Evolutionary conservation across 1,140 invertebrate genomes (phyloP).

Genomic region (Neodiprion fabricii): DNA sequence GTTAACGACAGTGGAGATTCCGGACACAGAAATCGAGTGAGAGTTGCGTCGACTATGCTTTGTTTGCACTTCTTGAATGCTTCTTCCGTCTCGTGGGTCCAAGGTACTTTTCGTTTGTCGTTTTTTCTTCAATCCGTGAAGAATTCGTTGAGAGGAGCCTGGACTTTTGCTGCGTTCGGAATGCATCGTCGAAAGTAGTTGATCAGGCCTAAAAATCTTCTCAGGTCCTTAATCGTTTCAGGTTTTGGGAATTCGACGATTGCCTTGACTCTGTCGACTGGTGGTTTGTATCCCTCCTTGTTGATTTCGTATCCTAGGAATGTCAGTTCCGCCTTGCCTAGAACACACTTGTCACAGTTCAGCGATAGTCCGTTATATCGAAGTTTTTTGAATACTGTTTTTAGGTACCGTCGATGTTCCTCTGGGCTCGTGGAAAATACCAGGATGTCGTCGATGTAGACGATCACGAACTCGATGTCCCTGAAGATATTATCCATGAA

Average conservation of each 20-base stretch:
- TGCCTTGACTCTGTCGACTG: not conserved
- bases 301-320: constrained; percentile 37
- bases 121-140: constrained; percentile 32
- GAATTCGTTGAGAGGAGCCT: constrained; percentile 16
- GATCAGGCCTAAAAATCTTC: constrained; percentile 26
- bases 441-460: constrained; percentile 18
- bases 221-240: constrained; percentile 7
- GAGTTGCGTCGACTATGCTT: constrained; percentile 26
- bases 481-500: constrained; percentile 24
- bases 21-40: constrained; percentile 24
- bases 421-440: not conserved
- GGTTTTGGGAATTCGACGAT: constrained; percentile 13
- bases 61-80: constrained; percentile 40
- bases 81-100: constrained; percentile 15
- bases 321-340: constrained; percentile 33
- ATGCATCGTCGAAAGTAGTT: constrained; percentile 27
- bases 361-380: constrained; percentile 23
- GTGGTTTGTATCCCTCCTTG: constrained; percentile 28
- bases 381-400: constrained; percentile 6
- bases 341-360: constrained; percentile 37
- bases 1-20: constrained; percentile 22
- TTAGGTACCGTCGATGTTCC: constrained; percentile 11
- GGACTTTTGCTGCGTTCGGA: constrained; percentile 21
- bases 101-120: constrained; percentile 21
- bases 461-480: not conserved